Evolutionary conservation across 2,888 invertebrate genomes (phyloP).

Genomic region (Conops quadrifasciatus): DNA sequence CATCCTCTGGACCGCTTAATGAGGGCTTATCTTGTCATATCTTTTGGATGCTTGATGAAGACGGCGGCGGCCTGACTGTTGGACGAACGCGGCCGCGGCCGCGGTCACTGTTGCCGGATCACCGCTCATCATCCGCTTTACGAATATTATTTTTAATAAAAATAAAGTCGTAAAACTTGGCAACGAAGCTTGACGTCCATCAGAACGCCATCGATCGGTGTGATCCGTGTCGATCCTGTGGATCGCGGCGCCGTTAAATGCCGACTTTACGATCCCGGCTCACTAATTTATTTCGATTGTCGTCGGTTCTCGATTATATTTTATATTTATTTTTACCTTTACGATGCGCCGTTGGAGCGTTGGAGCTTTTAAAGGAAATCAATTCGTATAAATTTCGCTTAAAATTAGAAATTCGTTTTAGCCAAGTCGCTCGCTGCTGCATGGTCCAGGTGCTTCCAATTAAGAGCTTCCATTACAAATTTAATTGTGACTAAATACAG

Average conservation of each 20-base stretch:
- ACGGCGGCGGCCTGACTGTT: not conserved
- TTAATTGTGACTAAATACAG: not conserved
- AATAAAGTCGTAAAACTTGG: constrained; percentile 59
- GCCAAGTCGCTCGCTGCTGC: not conserved
- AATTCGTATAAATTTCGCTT: constrained; percentile 21
- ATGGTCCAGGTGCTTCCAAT: constrained; percentile 8
- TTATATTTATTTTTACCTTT: constrained; percentile 25
- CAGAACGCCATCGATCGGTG: constrained; percentile 47
- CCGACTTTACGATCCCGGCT: constrained; percentile 46
- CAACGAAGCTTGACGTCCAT: constrained; percentile 53
- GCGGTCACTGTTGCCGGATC: constrained; percentile 45
- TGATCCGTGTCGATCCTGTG: constrained; percentile 16
- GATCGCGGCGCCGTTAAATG: constrained; percentile 22
- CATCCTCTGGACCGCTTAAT: not conserved
- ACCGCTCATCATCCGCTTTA: constrained; percentile 55
- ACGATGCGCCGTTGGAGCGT: not conserved
- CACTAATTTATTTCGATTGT: constrained; percentile 48
- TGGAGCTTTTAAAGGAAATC: constrained; percentile 22
- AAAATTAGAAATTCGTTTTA: constrained; percentile 21
- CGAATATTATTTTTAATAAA: constrained; percentile 58
- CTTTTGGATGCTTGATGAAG: constrained; percentile 28
- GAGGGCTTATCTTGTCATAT: constrained; percentile 20
- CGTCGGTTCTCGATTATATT: constrained; percentile 40
- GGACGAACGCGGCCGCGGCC: not conserved
- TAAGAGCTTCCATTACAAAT: constrained; percentile 13